These are phyloP conservation scores for Plotosus lineatus DNA, from an alignment of 2,113 vertebrate species.

Conservation along the genomic window DNA sequence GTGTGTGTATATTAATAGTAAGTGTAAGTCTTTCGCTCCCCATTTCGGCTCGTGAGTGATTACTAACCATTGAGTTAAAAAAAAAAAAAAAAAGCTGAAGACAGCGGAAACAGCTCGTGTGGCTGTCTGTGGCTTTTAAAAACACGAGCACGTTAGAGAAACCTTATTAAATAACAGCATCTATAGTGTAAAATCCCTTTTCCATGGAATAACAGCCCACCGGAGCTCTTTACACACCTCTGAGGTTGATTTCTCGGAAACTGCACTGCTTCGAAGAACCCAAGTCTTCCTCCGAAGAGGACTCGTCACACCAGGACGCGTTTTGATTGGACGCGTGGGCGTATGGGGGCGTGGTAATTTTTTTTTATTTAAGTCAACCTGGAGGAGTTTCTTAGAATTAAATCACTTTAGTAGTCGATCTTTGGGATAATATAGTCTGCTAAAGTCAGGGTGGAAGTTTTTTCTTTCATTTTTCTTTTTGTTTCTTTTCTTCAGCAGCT, in stretches of 20 bases:
- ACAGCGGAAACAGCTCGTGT: neutral
- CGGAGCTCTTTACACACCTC: conserved; percentile 15
- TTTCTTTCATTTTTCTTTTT: neutral
- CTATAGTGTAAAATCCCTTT: conserved; percentile 35
- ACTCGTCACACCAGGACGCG: neutral
- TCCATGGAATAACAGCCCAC: conserved; percentile 34
- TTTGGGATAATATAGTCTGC: neutral
- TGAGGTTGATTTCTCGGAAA: conserved; percentile 84
- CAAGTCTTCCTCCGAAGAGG: conserved; percentile 48
- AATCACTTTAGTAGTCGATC: neutral
- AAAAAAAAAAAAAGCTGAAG: neutral
- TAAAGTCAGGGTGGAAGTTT: neutral
- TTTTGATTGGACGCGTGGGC: conserved; percentile 59
- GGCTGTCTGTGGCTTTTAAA: neutral
- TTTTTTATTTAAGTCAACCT: conserved; percentile 50
- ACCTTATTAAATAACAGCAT: neutral
- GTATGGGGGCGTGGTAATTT: neutral
- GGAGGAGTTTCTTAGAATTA: neutral
- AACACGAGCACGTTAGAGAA: neutral
- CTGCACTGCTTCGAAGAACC: conserved; percentile 72
- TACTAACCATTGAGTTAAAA: neutral
- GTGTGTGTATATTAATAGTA: neutral
- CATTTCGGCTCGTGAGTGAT: neutral
- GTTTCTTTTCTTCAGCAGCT: neutral
- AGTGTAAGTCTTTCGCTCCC: too few relatives aligned